These are phyloP conservation scores for Apodemia hepburni DNA, from an alignment of 2,888 invertebrate genomes.

Conservation along the genomic window DNA sequence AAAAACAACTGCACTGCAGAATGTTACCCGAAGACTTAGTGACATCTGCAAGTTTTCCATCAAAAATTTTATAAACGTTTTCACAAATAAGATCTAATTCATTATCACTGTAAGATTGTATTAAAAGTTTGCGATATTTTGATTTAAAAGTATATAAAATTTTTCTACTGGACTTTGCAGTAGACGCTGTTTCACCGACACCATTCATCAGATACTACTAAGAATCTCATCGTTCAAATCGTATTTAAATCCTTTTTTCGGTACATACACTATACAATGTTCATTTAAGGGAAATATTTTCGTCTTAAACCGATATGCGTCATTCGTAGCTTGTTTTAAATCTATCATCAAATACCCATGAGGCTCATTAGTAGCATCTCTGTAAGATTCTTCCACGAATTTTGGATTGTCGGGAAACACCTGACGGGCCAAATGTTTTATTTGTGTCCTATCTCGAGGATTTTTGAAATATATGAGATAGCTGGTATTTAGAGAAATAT, in stretches of 20 bases:
- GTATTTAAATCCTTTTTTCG: constrained; percentile 34
- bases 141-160: background rate
- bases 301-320: background rate
- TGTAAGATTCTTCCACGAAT: constrained; percentile 18
- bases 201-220: background rate
- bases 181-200: background rate
- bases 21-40: background rate
- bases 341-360: constrained; percentile 22
- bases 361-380: constrained; percentile 29
- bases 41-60: background rate
- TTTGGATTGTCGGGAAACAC: constrained; percentile 17
- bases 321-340: constrained; percentile 5
- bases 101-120: background rate
- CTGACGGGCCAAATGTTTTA: constrained; percentile 13
- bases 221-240: background rate
- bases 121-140: constrained; percentile 1
- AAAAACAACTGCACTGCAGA: constrained; percentile 4
- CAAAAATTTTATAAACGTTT: background rate
- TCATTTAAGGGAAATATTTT: background rate
- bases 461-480: constrained; percentile 15
- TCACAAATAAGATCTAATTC: constrained; percentile 5
- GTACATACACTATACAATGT: constrained; percentile 34
- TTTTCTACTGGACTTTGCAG: constrained; percentile 12
- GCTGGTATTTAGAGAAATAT: constrained; percentile 8
- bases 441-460: constrained; percentile 14